Percentiles rank a stretch among this genome's conserved stretches.
These are phyloP conservation scores for Drosophila subpulchrella DNA, from an alignment of 1,140 invertebrate species.

Conservation along the genomic window DNA sequence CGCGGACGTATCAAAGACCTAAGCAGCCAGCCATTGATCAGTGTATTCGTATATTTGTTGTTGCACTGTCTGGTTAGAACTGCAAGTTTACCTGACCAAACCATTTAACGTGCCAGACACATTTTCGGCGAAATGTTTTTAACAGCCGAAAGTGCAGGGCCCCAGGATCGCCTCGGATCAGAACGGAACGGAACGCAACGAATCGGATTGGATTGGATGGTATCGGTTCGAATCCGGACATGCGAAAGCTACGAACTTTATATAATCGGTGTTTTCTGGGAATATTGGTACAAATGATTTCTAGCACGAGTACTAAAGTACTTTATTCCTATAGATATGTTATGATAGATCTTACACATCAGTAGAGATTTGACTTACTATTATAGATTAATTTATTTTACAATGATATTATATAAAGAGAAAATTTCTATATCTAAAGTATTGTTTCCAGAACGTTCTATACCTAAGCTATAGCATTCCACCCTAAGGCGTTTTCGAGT, in stretches of 20 bases:
- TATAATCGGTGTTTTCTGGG: neutral
- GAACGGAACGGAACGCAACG: constrained; percentile 15
- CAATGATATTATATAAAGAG: too few species aligned
- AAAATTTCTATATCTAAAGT: too few species aligned
- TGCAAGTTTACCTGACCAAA: constrained; percentile 73
- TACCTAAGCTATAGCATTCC: too few species aligned
- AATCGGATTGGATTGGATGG: constrained; percentile 9
- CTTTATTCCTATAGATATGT: too few species aligned
- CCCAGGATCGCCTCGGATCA: constrained; percentile 24
- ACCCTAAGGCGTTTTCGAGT: neutral
- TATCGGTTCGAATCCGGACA: constrained; percentile 41
- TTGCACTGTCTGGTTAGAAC: constrained; percentile 80
- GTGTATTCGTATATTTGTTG: constrained; percentile 72
- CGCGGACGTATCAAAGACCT: constrained; percentile 79
- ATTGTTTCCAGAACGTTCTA: neutral
- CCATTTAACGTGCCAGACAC: constrained; percentile 82
- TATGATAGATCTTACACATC: too few species aligned
- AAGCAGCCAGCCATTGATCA: constrained; percentile 73
- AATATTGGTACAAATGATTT: neutral
- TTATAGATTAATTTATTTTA: too few species aligned
- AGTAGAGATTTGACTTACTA: too few species aligned
- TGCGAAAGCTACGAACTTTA: constrained; percentile 57
- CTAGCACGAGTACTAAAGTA: too few species aligned
- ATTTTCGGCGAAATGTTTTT: constrained; percentile 81
- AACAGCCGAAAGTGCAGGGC: constrained; percentile 69